Percentiles rank a stretch among this genome's conserved stretches.
phyloP scores from a whole-genome alignment of 2,113 vertebrate species.

The Sisor rabdophorus region DNA sequence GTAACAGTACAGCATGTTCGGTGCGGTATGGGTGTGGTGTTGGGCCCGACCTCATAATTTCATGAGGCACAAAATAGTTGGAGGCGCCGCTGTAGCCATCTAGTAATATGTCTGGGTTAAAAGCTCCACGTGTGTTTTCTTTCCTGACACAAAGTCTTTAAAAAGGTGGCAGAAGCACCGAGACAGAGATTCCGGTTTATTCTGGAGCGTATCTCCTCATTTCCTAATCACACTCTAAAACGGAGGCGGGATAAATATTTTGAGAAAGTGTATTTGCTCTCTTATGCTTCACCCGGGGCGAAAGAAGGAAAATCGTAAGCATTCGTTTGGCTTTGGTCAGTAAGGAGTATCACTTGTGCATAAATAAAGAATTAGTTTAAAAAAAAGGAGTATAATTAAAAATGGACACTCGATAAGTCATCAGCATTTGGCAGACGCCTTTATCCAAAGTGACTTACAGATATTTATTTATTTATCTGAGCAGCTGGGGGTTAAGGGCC shows the following conservation, averaged over 20 bases:
- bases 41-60: too few relatives aligned
- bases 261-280: constrained; percentile 26
- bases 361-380: not conserved
- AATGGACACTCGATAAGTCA: not conserved
- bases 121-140: constrained; percentile 16
- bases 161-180: constrained; percentile 1
- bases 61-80: too few relatives aligned
- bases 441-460: too few relatives aligned
- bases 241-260: constrained; percentile 53
- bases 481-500: too few relatives aligned
- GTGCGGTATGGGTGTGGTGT: too few relatives aligned
- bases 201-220: constrained; percentile 45
- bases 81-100: not conserved
- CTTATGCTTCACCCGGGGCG: not conserved
- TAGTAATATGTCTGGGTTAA: not conserved
- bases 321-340: not conserved
- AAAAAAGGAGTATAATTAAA: not conserved
- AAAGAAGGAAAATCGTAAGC: not conserved
- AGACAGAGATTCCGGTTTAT: constrained; percentile 47
- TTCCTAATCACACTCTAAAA: constrained; percentile 47
- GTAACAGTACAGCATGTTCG: too few relatives aligned
- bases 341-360: not conserved
- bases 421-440: too few relatives aligned
- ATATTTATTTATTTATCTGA: too few relatives aligned
- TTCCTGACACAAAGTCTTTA: not conserved